Percentiles rank a stretch among this genome's conserved stretches.
These are phyloP conservation scores for Odontocolon sp. DNA, from an alignment of 2,888 invertebrate species.

Conservation along the genomic window DNA sequence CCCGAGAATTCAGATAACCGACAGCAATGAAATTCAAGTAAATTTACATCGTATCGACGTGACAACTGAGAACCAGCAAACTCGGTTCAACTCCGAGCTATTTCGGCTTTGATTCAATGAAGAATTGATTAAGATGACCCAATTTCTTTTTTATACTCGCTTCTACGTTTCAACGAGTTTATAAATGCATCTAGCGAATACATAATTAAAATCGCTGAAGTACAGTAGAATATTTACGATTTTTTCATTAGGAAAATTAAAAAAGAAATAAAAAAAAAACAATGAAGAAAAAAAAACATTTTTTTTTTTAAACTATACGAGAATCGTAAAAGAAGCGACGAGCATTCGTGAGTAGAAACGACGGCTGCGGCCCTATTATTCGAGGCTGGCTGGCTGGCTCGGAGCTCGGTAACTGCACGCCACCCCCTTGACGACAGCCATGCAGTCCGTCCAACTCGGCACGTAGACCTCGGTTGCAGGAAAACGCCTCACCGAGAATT, in stretches of 20 bases:
- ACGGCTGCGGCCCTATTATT: slow-evolving; percentile 12
- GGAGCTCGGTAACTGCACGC: too few relatives aligned
- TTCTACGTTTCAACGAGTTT: too few relatives aligned
- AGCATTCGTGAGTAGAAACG: background rate
- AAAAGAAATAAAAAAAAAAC: too few relatives aligned
- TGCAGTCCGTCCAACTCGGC: slow-evolving; percentile 65
- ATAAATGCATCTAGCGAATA: too few relatives aligned
- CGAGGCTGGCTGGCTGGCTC: slow-evolving; percentile 14
- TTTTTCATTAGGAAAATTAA: too few relatives aligned
- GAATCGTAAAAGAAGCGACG: background rate
- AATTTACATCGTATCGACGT: slow-evolving; percentile 23
- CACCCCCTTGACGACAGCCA: slow-evolving; percentile 63
- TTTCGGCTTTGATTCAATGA: slow-evolving; percentile 11
- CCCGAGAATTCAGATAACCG: background rate
- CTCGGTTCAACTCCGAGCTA: background rate
- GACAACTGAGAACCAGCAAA: background rate
- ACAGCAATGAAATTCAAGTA: background rate
- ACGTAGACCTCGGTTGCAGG: slow-evolving; percentile 68
- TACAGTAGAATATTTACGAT: too few relatives aligned
- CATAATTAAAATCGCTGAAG: too few relatives aligned
- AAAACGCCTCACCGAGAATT: slow-evolving; percentile 26
- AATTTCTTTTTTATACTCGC: background rate
- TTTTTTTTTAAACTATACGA: background rate
- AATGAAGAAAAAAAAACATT: background rate
- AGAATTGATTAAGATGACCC: slow-evolving; percentile 25